A percentile compares a stretch with the other conserved stretches of the same genome.
Conservation (phyloP, 2,113 vertebrate genomes). For the Xenopus laevis region DNA sequence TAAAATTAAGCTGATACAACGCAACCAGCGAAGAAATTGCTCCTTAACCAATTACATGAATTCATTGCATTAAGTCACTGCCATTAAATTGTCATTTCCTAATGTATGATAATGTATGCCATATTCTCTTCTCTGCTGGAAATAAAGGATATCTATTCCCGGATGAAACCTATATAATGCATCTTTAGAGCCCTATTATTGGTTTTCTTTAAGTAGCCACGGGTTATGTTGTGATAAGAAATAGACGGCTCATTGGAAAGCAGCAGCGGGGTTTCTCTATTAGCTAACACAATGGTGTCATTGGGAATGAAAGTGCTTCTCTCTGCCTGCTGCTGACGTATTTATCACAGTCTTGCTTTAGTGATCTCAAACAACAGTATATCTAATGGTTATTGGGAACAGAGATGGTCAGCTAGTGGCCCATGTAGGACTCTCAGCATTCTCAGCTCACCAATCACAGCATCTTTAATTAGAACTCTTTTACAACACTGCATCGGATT, state of each 20-base stretch:
- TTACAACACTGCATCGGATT: too few relatives aligned
- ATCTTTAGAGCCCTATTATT: not conserved
- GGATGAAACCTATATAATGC: too few relatives aligned
- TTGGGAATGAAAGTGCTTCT: conserved; percentile 1
- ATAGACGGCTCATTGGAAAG: conserved; percentile 7
- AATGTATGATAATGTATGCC: too few relatives aligned
- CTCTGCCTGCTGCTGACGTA: not conserved
- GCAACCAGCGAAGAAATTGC: too few relatives aligned
- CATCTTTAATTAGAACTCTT: too few relatives aligned
- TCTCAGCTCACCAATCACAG: not conserved
- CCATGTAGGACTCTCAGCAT: not conserved
- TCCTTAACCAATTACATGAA: too few relatives aligned
- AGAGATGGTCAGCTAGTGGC: too few relatives aligned
- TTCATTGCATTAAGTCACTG: too few relatives aligned
- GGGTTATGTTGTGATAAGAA: conserved; percentile 14
- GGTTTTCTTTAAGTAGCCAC: conserved; percentile 6
- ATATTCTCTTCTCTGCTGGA: too few relatives aligned
- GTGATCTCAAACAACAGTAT: conserved; percentile 3
- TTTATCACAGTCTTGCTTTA: not conserved
- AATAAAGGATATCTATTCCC: too few relatives aligned
- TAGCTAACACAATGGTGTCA: not conserved
- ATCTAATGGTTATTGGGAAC: not conserved
- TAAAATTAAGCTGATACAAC: too few relatives aligned
- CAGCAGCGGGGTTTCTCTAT: conserved; percentile 17
- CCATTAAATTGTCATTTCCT: too few relatives aligned